Evolutionary conservation across 2,113 vertebrate genomes (phyloP).

Genomic region (Micronycteris hirsuta): DNA sequence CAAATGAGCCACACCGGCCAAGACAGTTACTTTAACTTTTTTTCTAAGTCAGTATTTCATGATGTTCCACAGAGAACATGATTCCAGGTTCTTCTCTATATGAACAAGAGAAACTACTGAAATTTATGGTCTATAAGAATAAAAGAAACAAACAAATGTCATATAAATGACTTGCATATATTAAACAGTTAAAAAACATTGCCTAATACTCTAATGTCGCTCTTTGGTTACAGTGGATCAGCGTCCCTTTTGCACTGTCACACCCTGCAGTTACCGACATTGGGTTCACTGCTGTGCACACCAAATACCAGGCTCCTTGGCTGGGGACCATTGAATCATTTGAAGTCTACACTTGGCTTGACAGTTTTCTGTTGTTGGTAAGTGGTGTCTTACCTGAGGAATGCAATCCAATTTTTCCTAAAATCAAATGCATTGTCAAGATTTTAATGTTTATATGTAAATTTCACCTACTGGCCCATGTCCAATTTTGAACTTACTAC

Average conservation of each 20-base stretch:
- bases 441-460: background rate
- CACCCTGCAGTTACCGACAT: slow-evolving; percentile 94
- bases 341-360: slow-evolving; percentile 91
- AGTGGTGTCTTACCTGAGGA: slow-evolving; percentile 54
- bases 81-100: background rate
- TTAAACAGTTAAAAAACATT: background rate
- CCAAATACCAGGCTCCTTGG: slow-evolving; percentile 91
- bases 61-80: background rate
- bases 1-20: too few species aligned
- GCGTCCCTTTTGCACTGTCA: slow-evolving; percentile 93
- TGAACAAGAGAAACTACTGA: background rate
- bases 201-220: background rate
- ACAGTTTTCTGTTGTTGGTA: slow-evolving; percentile 95
- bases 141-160: too few species aligned
- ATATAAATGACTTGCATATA: background rate
- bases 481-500: background rate
- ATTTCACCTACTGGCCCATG: background rate
- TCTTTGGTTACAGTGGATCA: slow-evolving; percentile 91
- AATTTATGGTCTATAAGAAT: background rate
- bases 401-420: background rate
- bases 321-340: slow-evolving; percentile 86
- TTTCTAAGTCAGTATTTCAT: background rate
- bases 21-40: background rate
- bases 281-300: slow-evolving; percentile 85
- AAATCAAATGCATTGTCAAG: background rate